A percentile compares a stretch with the other conserved stretches of the same genome.
These are phyloP conservation scores for Lutraria lutraria DNA, from an alignment of 2,888 invertebrate species.

Conservation along the genomic window DNA sequence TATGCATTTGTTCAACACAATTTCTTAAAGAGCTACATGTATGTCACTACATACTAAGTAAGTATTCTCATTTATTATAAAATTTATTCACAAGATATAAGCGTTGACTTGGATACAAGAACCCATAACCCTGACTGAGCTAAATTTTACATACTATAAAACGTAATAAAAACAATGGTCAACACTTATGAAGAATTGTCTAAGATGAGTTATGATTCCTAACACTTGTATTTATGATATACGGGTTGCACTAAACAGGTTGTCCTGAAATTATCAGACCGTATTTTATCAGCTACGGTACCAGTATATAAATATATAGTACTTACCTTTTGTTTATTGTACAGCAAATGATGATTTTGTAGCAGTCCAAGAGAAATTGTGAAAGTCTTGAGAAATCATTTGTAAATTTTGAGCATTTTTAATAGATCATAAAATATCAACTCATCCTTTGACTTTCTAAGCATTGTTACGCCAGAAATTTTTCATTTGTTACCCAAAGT, in stretches of 20 bases:
- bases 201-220: no score
- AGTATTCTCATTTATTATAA: no score
- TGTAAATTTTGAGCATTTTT: neutral
- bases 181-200: no score
- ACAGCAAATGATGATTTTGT: neutral
- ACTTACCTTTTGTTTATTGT: conserved; percentile 11
- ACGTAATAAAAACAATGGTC: no score
- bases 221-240: neutral
- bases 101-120: no score
- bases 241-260: neutral
- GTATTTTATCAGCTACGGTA: neutral
- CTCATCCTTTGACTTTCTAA: neutral
- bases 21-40: no score
- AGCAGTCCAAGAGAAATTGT: neutral
- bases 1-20: no score
- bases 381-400: conserved; percentile 16
- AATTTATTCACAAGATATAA: no score
- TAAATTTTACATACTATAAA: no score
- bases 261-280: neutral
- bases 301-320: neutral
- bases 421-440: neutral
- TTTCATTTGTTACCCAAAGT: neutral
- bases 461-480: neutral
- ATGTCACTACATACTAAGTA: no score
- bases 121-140: no score